Evolutionary conservation across 2,888 invertebrate genomes (phyloP).

Genomic region (Ophioninae sp.): DNA sequence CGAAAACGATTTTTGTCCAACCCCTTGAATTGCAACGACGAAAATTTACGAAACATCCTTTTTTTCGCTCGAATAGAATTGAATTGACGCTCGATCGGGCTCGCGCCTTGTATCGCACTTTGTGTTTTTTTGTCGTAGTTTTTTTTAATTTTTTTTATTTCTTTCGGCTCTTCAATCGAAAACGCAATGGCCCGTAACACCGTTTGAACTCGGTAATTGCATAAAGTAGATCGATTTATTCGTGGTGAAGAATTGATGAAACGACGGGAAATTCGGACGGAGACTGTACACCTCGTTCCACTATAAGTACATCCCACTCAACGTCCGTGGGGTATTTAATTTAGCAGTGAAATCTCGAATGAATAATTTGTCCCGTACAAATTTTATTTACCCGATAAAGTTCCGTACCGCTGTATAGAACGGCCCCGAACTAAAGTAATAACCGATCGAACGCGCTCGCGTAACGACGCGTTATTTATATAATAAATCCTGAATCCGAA

Average conservation of each 20-base stretch:
- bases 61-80: neutral
- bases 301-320: neutral
- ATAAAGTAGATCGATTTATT: neutral
- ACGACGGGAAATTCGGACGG: neutral
- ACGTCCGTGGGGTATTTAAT: neutral
- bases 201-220: neutral
- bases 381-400: neutral
- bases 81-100: conserved; percentile 49
- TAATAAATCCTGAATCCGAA: neutral
- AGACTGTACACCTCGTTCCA: neutral
- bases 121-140: neutral
- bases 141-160: no score
- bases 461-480: neutral
- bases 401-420: neutral
- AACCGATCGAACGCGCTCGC: neutral
- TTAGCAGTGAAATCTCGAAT: neutral
- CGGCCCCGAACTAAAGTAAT: neutral
- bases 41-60: no score
- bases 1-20: no score
- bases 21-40: no score
- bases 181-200: neutral
- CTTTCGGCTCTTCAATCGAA: neutral
- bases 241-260: neutral
- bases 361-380: conserved; percentile 1
- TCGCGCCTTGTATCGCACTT: neutral